phyloP scores from a whole-genome alignment of 2,797 vertebrate species.

The Crenichthys baileyi region DNA sequence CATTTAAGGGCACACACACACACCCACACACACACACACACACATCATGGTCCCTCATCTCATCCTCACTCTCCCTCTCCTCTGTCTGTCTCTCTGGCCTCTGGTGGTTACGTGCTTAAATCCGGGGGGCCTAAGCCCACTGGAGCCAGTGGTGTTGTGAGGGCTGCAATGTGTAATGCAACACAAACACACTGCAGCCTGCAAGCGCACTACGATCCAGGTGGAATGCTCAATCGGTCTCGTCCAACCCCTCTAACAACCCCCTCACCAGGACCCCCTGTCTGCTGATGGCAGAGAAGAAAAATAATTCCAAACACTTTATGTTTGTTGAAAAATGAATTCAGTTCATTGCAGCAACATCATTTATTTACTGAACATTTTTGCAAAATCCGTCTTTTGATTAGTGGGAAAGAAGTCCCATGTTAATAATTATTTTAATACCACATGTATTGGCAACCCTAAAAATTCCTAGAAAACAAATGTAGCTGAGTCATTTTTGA shows the following conservation, averaged over 20 bases:
- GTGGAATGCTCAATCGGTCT: constrained; percentile 67
- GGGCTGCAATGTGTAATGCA: constrained; percentile 71
- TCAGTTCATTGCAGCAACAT: neutral
- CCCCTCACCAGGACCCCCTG: constrained; percentile 13
- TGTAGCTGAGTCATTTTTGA: neutral
- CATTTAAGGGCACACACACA: constrained; percentile 39
- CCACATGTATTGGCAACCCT: no score
- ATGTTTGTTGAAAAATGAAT: neutral
- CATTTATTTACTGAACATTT: neutral
- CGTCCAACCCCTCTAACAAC: constrained; percentile 49
- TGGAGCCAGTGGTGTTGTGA: constrained; percentile 77
- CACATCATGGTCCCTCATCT: constrained; percentile 28
- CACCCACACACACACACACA: constrained; percentile 37
- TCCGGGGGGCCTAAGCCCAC: constrained; percentile 72
- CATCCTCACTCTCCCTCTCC: constrained; percentile 39
- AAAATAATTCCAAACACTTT: constrained; percentile 48
- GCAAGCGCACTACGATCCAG: constrained; percentile 64
- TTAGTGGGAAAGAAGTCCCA: no score
- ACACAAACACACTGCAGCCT: constrained; percentile 74
- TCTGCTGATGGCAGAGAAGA: constrained; percentile 29
- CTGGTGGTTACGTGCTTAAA: constrained; percentile 59
- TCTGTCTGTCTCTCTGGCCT: constrained; percentile 41
- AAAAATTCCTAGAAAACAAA: neutral
- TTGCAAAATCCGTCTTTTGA: no score
- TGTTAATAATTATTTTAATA: no score